Evolutionary conservation across 2,113 vertebrate species (phyloP), one percentile per base, ranked within the genome.

Genomic region (Forbesichthys papilliferus): DNA sequence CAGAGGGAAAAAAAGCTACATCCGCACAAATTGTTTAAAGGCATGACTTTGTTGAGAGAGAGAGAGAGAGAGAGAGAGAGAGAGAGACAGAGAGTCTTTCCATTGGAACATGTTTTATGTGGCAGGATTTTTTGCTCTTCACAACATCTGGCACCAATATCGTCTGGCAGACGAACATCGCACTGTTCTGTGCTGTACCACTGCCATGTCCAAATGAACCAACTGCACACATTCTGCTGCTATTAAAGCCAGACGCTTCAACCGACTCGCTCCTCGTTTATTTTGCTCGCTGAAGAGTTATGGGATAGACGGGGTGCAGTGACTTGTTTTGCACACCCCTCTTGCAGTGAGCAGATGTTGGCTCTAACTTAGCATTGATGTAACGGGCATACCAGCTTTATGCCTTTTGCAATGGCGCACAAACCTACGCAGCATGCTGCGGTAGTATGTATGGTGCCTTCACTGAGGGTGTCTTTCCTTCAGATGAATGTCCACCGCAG

Each of bases 61-160:
- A 49, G 48, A 57, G 59, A 51, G n/a, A 56, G 27, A 62, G 11
- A 36, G 27, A 48, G 20, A 48, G 11, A 61, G n/a, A 52, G 2
- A 3, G 48, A 54, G 18, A 52, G 34, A 34, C 75, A 56, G 55
- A 75, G 62, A 82, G 87, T 87, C 87, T 90, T 94, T 93, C 93
- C 93, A 94, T 75, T 91, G 92, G 89, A 93, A 90, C 89, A 82
- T 81, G 91, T 93, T 94, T 93, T 91, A 91, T 94, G 91, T 92
- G 94, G 95, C 92, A 93, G 90, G 87, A 90, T 86, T 85, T 77
- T 86, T 92, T 89, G 89, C 83, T 82, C 87, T 81, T 79, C 58
- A 73, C 90, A 94, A 94, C 94, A 95, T 96, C 95, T 95, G 96
- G 96, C 95, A 96, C 93, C 92, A 92, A 95, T 90, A 89, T 91